phyloP scores from a whole-genome alignment of 2,113 vertebrate species.

The Mormoops blainvillei region DNA sequence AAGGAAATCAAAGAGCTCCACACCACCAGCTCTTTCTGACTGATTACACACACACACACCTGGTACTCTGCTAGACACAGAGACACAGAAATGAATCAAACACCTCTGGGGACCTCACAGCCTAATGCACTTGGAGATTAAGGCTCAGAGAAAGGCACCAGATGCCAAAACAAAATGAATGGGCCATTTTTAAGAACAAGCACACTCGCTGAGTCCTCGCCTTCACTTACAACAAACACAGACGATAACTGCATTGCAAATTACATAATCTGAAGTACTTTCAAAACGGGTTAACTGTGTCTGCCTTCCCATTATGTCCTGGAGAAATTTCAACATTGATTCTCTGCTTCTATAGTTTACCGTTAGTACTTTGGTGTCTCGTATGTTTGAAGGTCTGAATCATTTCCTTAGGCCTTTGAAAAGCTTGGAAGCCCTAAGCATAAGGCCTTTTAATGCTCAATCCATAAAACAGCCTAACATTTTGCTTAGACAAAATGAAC shows the following conservation, averaged over 20 bases:
- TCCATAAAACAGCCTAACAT: neutral
- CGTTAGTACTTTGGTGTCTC: neutral
- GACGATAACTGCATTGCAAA: neutral
- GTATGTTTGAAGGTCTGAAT: neutral
- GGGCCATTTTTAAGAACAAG: neutral
- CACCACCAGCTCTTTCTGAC: no score
- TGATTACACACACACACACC: fast-evolving
- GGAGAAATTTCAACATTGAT: neutral
- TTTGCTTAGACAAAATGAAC: neutral
- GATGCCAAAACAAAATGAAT: neutral
- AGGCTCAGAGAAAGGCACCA: neutral
- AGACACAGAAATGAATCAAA: neutral
- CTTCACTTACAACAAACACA: neutral
- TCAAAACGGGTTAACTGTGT: neutral
- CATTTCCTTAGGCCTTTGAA: neutral
- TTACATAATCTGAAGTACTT: neutral
- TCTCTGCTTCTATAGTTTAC: neutral
- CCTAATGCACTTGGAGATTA: neutral
- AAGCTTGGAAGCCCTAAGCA: neutral
- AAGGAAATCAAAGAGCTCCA: neutral
- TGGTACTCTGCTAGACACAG: no score
- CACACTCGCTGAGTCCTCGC: neutral
- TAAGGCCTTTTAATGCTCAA: neutral
- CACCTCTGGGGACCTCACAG: fast-evolving
- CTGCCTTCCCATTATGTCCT: neutral